A percentile compares a stretch with the other conserved stretches of the same genome.
These are phyloP conservation scores for Dryas iulia DNA, from an alignment of 1,140 invertebrate genomes.

Conservation along the genomic window DNA sequence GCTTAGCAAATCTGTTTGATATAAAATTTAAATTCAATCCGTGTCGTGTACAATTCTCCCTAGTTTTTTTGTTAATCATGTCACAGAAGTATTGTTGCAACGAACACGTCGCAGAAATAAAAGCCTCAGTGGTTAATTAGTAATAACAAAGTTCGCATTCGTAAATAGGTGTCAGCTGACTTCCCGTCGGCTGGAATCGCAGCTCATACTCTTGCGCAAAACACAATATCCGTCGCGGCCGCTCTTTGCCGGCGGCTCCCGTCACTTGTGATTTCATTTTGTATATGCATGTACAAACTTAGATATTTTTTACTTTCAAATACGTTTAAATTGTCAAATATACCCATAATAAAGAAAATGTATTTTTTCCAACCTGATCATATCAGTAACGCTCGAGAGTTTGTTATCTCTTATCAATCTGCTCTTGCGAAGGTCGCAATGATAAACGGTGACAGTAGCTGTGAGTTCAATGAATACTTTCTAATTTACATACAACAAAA, in stretches of 20 bases:
- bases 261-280: background rate
- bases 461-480: slow-evolving; percentile 33
- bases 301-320: no score
- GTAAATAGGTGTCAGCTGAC: slow-evolving; percentile 53
- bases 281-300: background rate
- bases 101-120: slow-evolving; percentile 23
- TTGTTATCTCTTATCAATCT: slow-evolving; percentile 76
- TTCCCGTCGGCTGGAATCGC: slow-evolving; percentile 45
- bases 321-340: background rate
- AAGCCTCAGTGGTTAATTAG: background rate
- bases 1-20: slow-evolving; percentile 56
- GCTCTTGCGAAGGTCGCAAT: slow-evolving; percentile 70
- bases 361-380: slow-evolving; percentile 18
- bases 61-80: slow-evolving; percentile 52
- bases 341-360: background rate
- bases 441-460: slow-evolving; percentile 50
- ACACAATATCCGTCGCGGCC: slow-evolving; percentile 11
- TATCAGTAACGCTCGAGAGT: slow-evolving; percentile 11
- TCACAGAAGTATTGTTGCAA: slow-evolving; percentile 29
- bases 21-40: slow-evolving; percentile 63
- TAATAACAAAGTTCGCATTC: slow-evolving; percentile 15
- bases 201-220: slow-evolving; percentile 51
- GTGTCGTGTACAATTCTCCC: slow-evolving; percentile 20
- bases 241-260: slow-evolving; percentile 11
- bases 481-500: slow-evolving; percentile 6